These are phyloP conservation scores for Aphrocallistes beatrix DNA, from an alignment of 37 sponge, comb jelly and placozoan species.

Conservation along the genomic window DNA sequence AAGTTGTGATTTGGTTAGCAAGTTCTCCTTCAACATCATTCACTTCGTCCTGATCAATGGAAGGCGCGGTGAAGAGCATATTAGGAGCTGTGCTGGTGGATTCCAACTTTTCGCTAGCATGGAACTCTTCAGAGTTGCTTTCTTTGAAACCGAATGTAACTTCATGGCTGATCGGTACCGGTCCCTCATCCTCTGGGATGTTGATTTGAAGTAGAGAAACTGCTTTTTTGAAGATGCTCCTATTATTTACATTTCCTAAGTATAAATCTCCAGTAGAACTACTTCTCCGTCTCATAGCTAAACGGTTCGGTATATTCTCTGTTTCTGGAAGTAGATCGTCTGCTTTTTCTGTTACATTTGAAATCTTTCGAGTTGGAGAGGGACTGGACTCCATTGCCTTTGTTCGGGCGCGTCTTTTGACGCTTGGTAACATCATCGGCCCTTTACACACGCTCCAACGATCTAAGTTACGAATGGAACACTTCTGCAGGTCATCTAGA, in stretches of 20 bases:
- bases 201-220: neutral
- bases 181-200: neutral
- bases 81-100: neutral
- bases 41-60: neutral
- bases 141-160: neutral
- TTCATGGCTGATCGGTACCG: neutral
- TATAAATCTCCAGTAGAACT: neutral
- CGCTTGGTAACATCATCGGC: constrained; percentile 2
- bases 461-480: constrained; percentile 57
- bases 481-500: constrained; percentile 58
- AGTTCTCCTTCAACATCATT: neutral
- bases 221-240: neutral
- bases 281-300: neutral
- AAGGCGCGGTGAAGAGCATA: neutral
- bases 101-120: neutral
- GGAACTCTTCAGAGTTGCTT: neutral
- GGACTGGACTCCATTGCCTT: neutral
- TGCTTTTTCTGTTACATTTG: neutral
- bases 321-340: neutral
- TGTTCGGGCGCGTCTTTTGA: neutral
- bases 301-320: neutral
- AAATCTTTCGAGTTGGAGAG: neutral
- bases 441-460: constrained; percentile 63
- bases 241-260: neutral
- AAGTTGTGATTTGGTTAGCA: neutral